phyloP scores from a whole-genome alignment of 2,113 vertebrate species.

The Perca schrenkii region DNA sequence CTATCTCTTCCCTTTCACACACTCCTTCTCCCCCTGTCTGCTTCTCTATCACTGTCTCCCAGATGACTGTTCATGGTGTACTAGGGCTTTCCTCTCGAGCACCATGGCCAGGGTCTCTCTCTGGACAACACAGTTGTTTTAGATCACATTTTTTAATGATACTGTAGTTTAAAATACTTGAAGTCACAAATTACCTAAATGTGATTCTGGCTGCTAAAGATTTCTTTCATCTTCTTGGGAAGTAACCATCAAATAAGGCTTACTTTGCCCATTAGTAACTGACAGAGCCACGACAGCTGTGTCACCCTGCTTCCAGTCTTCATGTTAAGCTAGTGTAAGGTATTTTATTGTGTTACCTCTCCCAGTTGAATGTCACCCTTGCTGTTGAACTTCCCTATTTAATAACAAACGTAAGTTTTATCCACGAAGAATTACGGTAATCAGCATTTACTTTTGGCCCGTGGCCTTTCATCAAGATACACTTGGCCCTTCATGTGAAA shows the following conservation, averaged over 20 bases:
- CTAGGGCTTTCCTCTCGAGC: constrained; percentile 1
- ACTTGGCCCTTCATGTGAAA: no score
- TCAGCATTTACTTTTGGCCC: no score
- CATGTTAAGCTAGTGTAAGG: background rate
- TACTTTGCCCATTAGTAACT: background rate
- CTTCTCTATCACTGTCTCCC: constrained; percentile 29
- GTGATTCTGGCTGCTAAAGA: background rate
- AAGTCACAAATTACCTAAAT: background rate
- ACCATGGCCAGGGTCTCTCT: background rate
- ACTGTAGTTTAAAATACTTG: background rate
- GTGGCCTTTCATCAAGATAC: no score
- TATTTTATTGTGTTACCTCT: no score
- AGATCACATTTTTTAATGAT: background rate
- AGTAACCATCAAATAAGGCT: background rate
- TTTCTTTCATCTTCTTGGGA: background rate
- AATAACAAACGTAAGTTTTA: no score
- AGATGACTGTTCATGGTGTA: constrained; percentile 29
- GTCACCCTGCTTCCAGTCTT: background rate
- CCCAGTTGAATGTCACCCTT: no score
- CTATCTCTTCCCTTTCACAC: constrained; percentile 19
- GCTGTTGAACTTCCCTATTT: no score
- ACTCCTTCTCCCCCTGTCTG: constrained; percentile 40
- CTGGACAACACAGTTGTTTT: background rate
- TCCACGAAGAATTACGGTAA: no score
- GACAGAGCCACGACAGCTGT: background rate